Base-by-base conservation (phyloP, 2,888 invertebrate species). In the Tribolium freemani region DNA sequence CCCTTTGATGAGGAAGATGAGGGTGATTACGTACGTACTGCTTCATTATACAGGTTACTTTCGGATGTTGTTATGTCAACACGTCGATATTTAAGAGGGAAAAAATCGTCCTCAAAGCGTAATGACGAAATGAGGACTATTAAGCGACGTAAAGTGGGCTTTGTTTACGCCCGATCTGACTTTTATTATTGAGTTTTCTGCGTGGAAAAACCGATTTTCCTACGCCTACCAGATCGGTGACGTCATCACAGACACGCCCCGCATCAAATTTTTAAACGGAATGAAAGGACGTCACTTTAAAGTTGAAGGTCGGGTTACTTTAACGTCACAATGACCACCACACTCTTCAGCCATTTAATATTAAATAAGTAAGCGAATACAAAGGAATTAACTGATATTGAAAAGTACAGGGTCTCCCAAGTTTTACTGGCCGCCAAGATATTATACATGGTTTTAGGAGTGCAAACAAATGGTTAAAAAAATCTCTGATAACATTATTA, bases 1-100 rank as follows among this genome's bases (percentile, higher is more conserved):
- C 63, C 69, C 69, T 69, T 69, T 69, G 60, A 69, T 69, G 67
- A 67, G 67, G 48, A 69, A 69, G 70, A 70, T 70, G 56, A 64
- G 63, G 70, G 70, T 64, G 70, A 70, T 70, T 70, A 70, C 70
- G 69, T 61, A 61, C 53, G 63, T 53, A 69, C 56, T 64, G 71
- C 64, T 61, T 71, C 71, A 71, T 71, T 71, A 71, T 71, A 31
- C 71, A 66, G 50, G 69, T 69, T 61, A 61, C 69, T 69, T 69
- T 69, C 53, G 63, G 51, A 61, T 69, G 51, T 53, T 69, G 50
- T 69, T 58, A 69, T 69, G 60, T 58, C 69, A 69, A 69, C 69
- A 61, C 31, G 30, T 61, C 31, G 30, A 56, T 13, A 31, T 56
- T 56, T 31, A 56, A 56, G 54, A 56, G 54, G 45, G 8, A 53